phyloP scores from a whole-genome alignment of 2,113 vertebrate species.

The Hyperoodon ampullatus region DNA sequence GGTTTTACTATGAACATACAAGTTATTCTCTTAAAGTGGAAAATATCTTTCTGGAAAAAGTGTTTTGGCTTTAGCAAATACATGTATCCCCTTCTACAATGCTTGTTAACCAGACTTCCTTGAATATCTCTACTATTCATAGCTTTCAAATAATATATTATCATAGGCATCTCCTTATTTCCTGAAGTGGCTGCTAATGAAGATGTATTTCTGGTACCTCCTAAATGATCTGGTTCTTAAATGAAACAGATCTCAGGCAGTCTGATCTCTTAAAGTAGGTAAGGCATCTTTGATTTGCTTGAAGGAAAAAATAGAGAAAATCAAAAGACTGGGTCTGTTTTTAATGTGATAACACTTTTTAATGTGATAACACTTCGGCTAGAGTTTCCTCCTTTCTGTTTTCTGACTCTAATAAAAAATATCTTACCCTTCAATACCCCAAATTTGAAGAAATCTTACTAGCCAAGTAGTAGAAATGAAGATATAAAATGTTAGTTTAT shows the following conservation, averaged over 20 bases:
- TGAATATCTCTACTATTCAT: background rate
- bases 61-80: background rate
- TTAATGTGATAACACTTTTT: slow-evolving; percentile 37
- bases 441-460: background rate
- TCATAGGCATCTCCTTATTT: background rate
- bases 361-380: slow-evolving; percentile 33
- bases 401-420: slow-evolving; percentile 50
- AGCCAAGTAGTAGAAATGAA: slow-evolving; percentile 72
- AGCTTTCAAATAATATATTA: background rate
- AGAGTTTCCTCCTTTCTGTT: slow-evolving; percentile 21
- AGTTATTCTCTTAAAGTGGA: background rate
- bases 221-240: background rate
- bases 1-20: background rate
- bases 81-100: background rate
- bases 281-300: slow-evolving; percentile 31
- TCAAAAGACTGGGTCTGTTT: background rate
- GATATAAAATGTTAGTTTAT: slow-evolving; percentile 78
- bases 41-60: slow-evolving; percentile 19
- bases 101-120: background rate
- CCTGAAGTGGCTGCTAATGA: slow-evolving; percentile 19
- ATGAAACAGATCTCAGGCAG: background rate
- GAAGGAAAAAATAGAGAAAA: slow-evolving; percentile 38
- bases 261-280: background rate
- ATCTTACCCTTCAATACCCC: slow-evolving; percentile 12
- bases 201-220: background rate